Percentiles rank a stretch among this genome's conserved stretches.
These are phyloP conservation scores for Drosophila paucipuncta DNA, from an alignment of 2,888 invertebrate species.

Conservation along the genomic window DNA sequence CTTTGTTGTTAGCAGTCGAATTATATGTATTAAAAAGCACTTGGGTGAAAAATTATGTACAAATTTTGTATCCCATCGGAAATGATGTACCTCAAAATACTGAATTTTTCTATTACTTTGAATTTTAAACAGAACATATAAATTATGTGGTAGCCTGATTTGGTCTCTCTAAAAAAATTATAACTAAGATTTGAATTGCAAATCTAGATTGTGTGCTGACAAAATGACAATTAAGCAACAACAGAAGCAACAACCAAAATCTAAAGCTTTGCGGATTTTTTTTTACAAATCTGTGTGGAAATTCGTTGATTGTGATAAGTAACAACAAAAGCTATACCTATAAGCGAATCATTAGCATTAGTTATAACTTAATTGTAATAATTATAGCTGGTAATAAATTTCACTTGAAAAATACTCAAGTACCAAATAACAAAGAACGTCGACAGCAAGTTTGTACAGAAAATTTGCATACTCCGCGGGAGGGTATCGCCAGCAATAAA, in stretches of 20 bases:
- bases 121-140: too few species aligned
- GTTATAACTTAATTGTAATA: not conserved
- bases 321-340: not conserved
- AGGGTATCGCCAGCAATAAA: constrained; percentile 58
- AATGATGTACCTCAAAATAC: too few species aligned
- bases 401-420: not conserved
- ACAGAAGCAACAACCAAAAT: not conserved
- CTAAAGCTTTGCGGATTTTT: not conserved
- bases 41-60: too few species aligned
- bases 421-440: constrained; percentile 1
- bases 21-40: not conserved
- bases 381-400: not conserved
- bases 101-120: too few species aligned
- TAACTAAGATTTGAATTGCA: too few species aligned
- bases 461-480: constrained; percentile 4
- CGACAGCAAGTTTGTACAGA: not conserved
- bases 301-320: not conserved
- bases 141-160: too few species aligned
- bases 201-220: not conserved
- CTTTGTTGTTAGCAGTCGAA: not conserved
- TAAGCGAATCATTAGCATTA: not conserved
- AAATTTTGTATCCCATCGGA: too few species aligned
- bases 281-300: not conserved
- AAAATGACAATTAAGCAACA: not conserved
- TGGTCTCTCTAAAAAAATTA: too few species aligned